phyloP scores from a whole-genome alignment of 2,113 vertebrate species.

The Notothenia rossii region DNA sequence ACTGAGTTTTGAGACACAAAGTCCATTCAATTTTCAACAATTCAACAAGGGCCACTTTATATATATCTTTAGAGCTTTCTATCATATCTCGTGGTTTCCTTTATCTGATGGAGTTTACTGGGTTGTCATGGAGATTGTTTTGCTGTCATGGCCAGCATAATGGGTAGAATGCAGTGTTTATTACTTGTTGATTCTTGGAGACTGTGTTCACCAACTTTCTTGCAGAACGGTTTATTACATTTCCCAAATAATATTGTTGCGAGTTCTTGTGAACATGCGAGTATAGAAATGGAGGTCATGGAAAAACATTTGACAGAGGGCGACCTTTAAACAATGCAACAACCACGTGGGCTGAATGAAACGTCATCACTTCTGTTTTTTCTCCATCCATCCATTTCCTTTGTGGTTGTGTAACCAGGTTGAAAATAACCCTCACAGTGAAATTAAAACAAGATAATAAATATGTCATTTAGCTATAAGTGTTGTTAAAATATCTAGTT shows the following conservation, averaged over 20 bases:
- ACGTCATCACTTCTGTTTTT: conserved; percentile 46
- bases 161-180: background rate
- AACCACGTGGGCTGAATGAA: conserved; percentile 53
- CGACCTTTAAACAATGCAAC: conserved; percentile 43
- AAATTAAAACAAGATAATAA: no score
- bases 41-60: background rate
- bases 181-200: background rate
- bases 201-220: background rate
- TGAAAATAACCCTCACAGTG: no score
- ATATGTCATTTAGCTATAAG: no score
- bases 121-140: background rate
- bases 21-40: background rate
- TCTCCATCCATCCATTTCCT: conserved; percentile 70
- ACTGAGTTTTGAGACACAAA: no score
- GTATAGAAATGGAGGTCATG: conserved; percentile 19
- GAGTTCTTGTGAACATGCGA: conserved; percentile 1
- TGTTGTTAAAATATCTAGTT: no score
- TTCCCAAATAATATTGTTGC: background rate
- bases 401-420: conserved; percentile 1
- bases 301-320: conserved; percentile 17
- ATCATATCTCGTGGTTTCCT: background rate
- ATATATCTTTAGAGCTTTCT: background rate
- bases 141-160: background rate
- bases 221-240: background rate
- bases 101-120: background rate